A percentile compares a stretch with the other conserved stretches of the same genome.
Conservation (phyloP, 2,797 vertebrate species). For the Rhyacichthys aspro region DNA sequence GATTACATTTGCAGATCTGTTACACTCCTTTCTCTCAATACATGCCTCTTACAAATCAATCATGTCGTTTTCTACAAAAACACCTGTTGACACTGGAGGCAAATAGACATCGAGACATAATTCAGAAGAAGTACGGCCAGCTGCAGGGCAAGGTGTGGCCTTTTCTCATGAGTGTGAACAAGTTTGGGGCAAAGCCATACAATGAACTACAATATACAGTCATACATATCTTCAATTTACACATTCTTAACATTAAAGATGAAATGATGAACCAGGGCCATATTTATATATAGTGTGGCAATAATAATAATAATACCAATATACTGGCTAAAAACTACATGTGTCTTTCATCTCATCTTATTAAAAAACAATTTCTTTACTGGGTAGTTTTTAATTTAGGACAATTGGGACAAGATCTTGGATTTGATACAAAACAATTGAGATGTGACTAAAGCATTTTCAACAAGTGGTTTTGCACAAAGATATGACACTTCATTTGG, state of each 20-base stretch:
- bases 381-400: background rate
- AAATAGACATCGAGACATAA: slow-evolving; percentile 18
- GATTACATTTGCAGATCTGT: slow-evolving; percentile 52
- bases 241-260: slow-evolving; percentile 75
- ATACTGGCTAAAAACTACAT: slow-evolving; percentile 77
- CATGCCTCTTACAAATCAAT: slow-evolving; percentile 64
- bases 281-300: slow-evolving; percentile 74
- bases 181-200: slow-evolving; percentile 37
- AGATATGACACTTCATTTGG: too few species aligned
- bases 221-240: slow-evolving; percentile 68
- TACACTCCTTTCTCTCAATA: slow-evolving; percentile 48
- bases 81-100: slow-evolving; percentile 8
- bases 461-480: slow-evolving; percentile 2
- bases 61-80: slow-evolving; percentile 36
- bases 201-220: slow-evolving; percentile 50
- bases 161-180: slow-evolving; percentile 49
- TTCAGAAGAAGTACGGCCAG: slow-evolving; percentile 28
- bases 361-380: slow-evolving; percentile 47
- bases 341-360: slow-evolving; percentile 54
- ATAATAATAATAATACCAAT: slow-evolving; percentile 66
- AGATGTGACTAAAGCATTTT: slow-evolving; percentile 7
- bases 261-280: slow-evolving; percentile 71
- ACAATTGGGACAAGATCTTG: background rate
- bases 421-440: slow-evolving; percentile 2
- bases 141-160: slow-evolving; percentile 21